Evolutionary conservation across 2,888 invertebrate species (phyloP).

Genomic region (Calliphora vomitoria): DNA sequence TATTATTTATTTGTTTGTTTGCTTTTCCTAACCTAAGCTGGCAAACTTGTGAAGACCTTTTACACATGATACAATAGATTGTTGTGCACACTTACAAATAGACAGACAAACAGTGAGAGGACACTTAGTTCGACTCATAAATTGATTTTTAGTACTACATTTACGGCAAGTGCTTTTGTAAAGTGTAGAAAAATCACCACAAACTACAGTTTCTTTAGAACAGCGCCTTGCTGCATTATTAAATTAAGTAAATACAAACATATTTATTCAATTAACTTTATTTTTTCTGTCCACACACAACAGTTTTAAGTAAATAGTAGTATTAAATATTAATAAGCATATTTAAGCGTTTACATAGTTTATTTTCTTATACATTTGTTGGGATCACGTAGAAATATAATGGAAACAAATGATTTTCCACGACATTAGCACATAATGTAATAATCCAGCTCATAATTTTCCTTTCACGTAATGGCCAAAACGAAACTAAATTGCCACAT

Average conservation of each 20-base stretch:
- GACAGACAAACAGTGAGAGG: too few relatives aligned
- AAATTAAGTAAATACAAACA: too few relatives aligned
- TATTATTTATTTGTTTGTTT: neutral
- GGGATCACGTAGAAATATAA: slow-evolving; percentile 24
- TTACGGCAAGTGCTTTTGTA: too few relatives aligned
- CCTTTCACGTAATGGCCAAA: slow-evolving; percentile 16
- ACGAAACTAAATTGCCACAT: slow-evolving; percentile 41
- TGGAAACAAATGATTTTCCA: slow-evolving; percentile 56
- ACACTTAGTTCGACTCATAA: too few relatives aligned
- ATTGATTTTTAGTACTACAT: too few relatives aligned
- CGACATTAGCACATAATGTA: slow-evolving; percentile 52
- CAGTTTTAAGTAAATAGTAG: neutral
- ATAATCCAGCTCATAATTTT: slow-evolving; percentile 51
- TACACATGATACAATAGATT: too few relatives aligned
- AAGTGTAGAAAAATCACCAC: too few relatives aligned
- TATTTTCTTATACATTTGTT: slow-evolving; percentile 19
- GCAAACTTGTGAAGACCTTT: too few relatives aligned
- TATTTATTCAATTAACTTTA: neutral
- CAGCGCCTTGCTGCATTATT: too few relatives aligned
- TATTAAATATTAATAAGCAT: neutral
- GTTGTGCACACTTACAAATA: too few relatives aligned
- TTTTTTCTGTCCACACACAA: neutral
- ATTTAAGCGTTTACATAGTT: neutral
- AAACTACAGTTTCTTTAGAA: too few relatives aligned
- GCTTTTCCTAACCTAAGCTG: neutral